These are phyloP conservation scores for Drosophila greeni DNA, from an alignment of 2,888 invertebrate genomes.

Conservation along the genomic window DNA sequence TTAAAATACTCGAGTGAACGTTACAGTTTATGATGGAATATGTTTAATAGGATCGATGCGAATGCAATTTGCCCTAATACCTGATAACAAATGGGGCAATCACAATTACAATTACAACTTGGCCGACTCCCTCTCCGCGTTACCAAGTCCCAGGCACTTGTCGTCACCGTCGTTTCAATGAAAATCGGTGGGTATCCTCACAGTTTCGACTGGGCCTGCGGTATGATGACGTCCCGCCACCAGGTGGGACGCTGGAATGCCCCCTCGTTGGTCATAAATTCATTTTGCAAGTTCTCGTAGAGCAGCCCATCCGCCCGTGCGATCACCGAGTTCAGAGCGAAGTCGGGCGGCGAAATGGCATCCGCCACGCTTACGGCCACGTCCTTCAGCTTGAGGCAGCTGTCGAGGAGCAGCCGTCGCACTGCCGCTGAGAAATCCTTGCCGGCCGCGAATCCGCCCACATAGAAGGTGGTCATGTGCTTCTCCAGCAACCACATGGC, in stretches of 20 bases:
- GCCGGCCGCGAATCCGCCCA: slow-evolving; percentile 80
- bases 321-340: slow-evolving; percentile 90
- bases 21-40: slow-evolving; percentile 25
- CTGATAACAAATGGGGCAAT: slow-evolving; percentile 45
- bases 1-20: slow-evolving; percentile 42
- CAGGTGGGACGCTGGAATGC: slow-evolving; percentile 86
- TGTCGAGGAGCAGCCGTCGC: slow-evolving; percentile 83
- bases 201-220: slow-evolving; percentile 74
- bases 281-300: slow-evolving; percentile 85
- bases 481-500: slow-evolving; percentile 83
- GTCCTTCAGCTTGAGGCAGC: slow-evolving; percentile 85
- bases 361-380: slow-evolving; percentile 90
- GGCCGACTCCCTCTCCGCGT: background rate
- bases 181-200: slow-evolving; percentile 20
- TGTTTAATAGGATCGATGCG: slow-evolving; percentile 21
- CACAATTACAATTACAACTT: slow-evolving; percentile 37
- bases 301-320: slow-evolving; percentile 88
- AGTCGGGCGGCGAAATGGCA: slow-evolving; percentile 93
- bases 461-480: slow-evolving; percentile 86
- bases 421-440: slow-evolving; percentile 82
- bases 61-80: slow-evolving; percentile 36
- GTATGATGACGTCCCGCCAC: slow-evolving; percentile 83
- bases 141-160: slow-evolving; percentile 56
- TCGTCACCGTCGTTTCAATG: background rate
- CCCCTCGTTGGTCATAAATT: slow-evolving; percentile 84